Evolutionary conservation across 2,797 vertebrate genomes (phyloP).

Genomic region (Sebastes matsubarae): DNA sequence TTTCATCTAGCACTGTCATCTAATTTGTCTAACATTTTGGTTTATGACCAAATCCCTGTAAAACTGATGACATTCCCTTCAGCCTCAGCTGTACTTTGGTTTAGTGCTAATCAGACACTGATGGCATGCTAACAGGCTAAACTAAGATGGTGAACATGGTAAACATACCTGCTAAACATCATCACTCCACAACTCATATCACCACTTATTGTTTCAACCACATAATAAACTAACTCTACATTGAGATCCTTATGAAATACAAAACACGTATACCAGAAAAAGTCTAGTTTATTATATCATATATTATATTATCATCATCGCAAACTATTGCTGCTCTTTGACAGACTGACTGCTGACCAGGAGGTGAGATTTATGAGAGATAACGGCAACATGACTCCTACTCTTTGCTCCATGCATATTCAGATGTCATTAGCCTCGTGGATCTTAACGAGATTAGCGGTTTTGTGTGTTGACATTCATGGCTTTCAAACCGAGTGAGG

Average conservation of each 20-base stretch:
- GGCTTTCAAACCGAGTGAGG: conserved; percentile 35
- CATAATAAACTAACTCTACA: neutral
- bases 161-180: neutral
- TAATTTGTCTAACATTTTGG: neutral
- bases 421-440: conserved; percentile 49
- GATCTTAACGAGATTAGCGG: conserved; percentile 58
- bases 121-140: neutral
- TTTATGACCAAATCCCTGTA: neutral
- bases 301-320: neutral
- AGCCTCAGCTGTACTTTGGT: neutral
- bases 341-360: conserved; percentile 5
- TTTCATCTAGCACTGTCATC: neutral
- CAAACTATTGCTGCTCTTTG: neutral
- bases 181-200: neutral
- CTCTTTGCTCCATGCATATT: conserved; percentile 38
- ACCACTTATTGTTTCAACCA: neutral
- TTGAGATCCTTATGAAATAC: neutral
- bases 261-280: neutral
- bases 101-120: neutral
- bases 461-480: conserved; percentile 65
- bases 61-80: neutral
- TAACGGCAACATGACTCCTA: conserved; percentile 24
- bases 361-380: conserved; percentile 4
- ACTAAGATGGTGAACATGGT: neutral
- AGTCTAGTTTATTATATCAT: too few relatives aligned